phyloP scores from a whole-genome alignment of 2,113 vertebrate species.

The Indicator maculatus region DNA sequence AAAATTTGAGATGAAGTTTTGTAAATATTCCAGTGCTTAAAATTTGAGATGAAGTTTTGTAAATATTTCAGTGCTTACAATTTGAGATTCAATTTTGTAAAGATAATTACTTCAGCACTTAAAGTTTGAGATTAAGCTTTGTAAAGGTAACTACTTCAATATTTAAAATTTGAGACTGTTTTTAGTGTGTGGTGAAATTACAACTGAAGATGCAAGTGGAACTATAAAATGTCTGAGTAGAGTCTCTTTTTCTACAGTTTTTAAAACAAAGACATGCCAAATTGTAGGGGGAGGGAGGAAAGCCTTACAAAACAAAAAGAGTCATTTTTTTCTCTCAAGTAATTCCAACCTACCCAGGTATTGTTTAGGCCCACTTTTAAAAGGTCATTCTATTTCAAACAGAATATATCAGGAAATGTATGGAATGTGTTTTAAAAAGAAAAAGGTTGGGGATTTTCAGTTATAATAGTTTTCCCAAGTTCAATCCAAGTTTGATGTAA shows the following conservation, averaged over 20 bases:
- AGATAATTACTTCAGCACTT: no score
- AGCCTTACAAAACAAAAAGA: background rate
- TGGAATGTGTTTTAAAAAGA: background rate
- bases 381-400: background rate
- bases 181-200: background rate
- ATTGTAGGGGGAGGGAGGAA: fast-evolving
- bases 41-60: no score
- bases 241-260: background rate
- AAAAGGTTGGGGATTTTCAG: background rate
- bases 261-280: background rate
- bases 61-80: no score
- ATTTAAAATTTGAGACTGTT: background rate
- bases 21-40: no score
- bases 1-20: no score
- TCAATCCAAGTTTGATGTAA: background rate
- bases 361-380: background rate
- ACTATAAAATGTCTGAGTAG: background rate
- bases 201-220: background rate
- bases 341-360: background rate
- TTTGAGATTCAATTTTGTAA: no score
- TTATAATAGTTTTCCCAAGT: background rate
- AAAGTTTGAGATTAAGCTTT: no score
- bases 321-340: background rate
- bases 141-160: no score
- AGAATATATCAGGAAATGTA: background rate